phyloP scores from a whole-genome alignment of 2,113 vertebrate species.

The Zeus faber region DNA sequence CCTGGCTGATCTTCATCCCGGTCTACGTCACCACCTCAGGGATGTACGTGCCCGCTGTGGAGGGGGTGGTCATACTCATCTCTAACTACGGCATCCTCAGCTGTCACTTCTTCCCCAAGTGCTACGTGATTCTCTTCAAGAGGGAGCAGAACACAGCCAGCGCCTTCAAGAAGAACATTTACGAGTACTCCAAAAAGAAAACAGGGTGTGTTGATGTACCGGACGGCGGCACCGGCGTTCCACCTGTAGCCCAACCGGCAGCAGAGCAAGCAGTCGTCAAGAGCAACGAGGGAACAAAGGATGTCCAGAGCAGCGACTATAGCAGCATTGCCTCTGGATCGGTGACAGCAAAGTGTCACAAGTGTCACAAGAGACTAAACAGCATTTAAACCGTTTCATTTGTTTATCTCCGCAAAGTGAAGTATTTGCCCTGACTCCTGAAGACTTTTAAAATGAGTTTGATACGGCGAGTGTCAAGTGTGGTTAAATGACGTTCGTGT shows the following conservation, averaged over 20 bases:
- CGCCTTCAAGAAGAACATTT: slow-evolving; percentile 82
- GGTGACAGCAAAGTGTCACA: neutral
- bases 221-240: neutral
- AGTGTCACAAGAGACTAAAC: slow-evolving; percentile 19
- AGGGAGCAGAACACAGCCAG: slow-evolving; percentile 84
- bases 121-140: slow-evolving; percentile 84
- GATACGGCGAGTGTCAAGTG: too few species aligned
- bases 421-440: too few species aligned
- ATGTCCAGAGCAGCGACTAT: neutral
- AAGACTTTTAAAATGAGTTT: too few species aligned
- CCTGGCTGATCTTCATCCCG: slow-evolving; percentile 86
- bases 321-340: neutral
- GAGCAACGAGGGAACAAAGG: neutral
- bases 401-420: too few species aligned
- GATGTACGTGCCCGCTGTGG: slow-evolving; percentile 83
- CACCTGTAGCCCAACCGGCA: neutral
- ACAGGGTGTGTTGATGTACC: neutral
- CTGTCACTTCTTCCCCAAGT: slow-evolving; percentile 88
- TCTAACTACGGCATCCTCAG: slow-evolving; percentile 85
- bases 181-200: slow-evolving; percentile 77
- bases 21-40: slow-evolving; percentile 81
- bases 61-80: slow-evolving; percentile 87
- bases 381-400: slow-evolving; percentile 25
- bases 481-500: too few species aligned
- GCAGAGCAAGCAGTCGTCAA: too few species aligned